A percentile compares a stretch with the other conserved stretches of the same genome.
Conservation (phyloP, 2,113 vertebrate species). For the Todiramphus chloris region DNA sequence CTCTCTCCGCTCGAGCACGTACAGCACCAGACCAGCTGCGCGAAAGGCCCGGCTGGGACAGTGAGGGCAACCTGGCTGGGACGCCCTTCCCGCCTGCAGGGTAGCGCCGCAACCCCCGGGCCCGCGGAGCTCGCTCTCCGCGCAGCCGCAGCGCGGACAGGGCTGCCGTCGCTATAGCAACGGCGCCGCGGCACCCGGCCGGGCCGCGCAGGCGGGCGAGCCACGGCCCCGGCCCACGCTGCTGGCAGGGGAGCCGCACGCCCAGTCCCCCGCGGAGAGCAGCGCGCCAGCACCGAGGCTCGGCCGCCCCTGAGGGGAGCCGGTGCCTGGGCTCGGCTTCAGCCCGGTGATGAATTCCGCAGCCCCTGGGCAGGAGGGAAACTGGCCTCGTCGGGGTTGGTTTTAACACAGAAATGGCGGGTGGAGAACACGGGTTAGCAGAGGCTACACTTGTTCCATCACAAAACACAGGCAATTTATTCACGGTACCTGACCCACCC, state of each 20-base stretch:
- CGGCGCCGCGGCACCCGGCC: neutral
- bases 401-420: fast-evolving
- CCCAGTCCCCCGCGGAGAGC: neutral
- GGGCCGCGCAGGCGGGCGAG: neutral
- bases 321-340: neutral
- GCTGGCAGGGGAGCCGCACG: neutral
- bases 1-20: neutral
- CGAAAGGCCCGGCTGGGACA: too few species aligned
- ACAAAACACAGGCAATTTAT: too few species aligned
- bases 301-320: neutral
- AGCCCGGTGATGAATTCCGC: fast-evolving
- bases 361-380: fast-evolving
- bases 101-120: too few species aligned
- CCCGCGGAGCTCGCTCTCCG: neutral
- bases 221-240: neutral
- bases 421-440: fast-evolving
- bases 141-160: neutral
- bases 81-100: too few species aligned
- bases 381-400: fast-evolving
- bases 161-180: neutral
- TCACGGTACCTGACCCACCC: fast-evolving
- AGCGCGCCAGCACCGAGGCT: neutral
- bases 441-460: neutral
- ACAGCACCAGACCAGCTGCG: fast-evolving
- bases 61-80: fast-evolving